A percentile compares a stretch with the other conserved stretches of the same genome.
Conservation (phyloP, 2,888 invertebrate genomes). For the Aleiodes testaceus region DNA sequence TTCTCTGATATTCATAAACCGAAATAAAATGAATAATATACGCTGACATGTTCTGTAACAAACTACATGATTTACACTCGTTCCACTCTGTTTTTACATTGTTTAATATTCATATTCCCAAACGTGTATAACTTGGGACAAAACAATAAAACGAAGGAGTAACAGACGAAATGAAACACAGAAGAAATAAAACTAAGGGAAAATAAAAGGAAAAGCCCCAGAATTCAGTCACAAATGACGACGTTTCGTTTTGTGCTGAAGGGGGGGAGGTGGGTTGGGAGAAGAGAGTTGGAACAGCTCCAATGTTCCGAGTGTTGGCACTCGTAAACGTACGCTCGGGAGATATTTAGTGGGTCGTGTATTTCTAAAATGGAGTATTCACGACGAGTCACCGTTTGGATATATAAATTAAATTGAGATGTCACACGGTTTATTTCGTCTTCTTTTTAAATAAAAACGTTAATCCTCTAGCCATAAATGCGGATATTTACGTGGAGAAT, state of each 20-base stretch:
- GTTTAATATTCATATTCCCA: constrained; percentile 2
- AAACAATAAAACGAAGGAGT: constrained; percentile 12
- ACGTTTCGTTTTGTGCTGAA: constrained; percentile 22
- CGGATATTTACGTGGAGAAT: no score
- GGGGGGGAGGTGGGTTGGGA: constrained; percentile 29
- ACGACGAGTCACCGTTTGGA: constrained; percentile 37
- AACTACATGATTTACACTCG: not conserved
- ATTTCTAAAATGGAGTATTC: constrained; percentile 54
- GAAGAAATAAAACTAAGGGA: constrained; percentile 22
- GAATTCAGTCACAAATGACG: constrained; percentile 48
- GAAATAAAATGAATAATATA: no score
- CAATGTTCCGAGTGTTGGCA: constrained; percentile 54
- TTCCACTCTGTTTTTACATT: not conserved
- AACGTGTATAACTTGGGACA: not conserved
- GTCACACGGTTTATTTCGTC: constrained; percentile 50
- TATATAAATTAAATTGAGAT: constrained; percentile 66
- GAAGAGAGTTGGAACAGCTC: constrained; percentile 61
- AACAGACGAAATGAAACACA: constrained; percentile 15
- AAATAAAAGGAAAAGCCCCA: constrained; percentile 33
- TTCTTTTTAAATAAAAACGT: constrained; percentile 61
- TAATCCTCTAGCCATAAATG: constrained; percentile 30
- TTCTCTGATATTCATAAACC: not conserved
- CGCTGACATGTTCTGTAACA: no score
- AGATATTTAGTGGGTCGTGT: constrained; percentile 58
- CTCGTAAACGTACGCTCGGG: constrained; percentile 58